phyloP scores from a whole-genome alignment of 2,797 vertebrate genomes.

The Poeciliopsis infans region DNA sequence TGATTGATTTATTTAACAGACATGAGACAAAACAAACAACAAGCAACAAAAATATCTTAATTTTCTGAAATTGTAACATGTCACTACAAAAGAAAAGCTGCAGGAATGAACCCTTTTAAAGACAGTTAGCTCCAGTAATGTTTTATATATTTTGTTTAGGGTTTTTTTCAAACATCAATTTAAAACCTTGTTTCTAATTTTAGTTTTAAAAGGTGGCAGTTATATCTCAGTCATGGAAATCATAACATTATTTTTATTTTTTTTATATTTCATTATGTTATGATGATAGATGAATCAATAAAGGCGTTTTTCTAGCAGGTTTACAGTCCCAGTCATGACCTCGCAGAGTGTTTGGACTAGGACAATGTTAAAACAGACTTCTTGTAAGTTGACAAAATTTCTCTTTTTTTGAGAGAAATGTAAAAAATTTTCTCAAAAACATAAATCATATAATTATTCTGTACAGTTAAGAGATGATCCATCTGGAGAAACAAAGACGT shows the following conservation, averaged over 20 bases:
- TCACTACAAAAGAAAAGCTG: background rate
- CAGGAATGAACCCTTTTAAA: background rate
- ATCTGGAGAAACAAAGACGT: background rate
- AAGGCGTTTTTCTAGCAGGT: background rate
- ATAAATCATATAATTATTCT: background rate
- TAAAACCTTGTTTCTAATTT: background rate
- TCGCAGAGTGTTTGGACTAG: background rate
- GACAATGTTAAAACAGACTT: too few species aligned
- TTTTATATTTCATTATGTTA: background rate
- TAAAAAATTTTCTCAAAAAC: background rate
- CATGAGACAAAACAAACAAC: background rate
- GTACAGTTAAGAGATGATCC: background rate
- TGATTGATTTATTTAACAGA: background rate
- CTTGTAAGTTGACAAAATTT: too few species aligned
- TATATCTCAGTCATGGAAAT: background rate
- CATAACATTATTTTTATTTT: background rate
- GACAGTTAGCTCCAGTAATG: background rate
- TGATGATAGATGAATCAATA: background rate
- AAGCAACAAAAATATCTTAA: background rate
- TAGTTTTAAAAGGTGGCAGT: background rate
- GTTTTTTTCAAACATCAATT: background rate
- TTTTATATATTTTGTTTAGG: background rate
- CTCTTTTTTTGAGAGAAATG: too few species aligned
- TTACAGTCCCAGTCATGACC: background rate
- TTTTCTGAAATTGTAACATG: background rate